Evolutionary conservation across 2,888 invertebrate genomes (phyloP).

Genomic region (Amaurobius ferox): DNA sequence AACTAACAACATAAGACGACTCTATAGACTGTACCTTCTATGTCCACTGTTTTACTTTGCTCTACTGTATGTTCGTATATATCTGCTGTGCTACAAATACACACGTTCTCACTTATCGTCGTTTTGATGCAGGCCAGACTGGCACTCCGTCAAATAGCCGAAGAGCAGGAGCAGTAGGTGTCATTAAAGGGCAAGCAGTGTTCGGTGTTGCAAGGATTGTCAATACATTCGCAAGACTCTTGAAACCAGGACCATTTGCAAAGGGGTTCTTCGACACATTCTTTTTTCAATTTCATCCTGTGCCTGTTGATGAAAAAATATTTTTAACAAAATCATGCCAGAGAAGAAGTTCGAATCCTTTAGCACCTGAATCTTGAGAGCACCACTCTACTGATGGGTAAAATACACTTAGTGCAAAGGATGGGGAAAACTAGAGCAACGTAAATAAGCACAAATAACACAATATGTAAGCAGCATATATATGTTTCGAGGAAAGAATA

Average conservation of each 20-base stretch:
- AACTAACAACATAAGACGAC: too few species aligned
- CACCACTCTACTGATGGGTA: too few species aligned
- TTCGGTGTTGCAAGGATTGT: constrained; percentile 38
- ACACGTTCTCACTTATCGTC: not conserved
- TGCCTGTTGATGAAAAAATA: not conserved
- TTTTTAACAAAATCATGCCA: not conserved
- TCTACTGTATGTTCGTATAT: not conserved
- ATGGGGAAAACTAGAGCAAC: too few species aligned
- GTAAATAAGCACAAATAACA: too few species aligned
- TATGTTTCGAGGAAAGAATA: too few species aligned
- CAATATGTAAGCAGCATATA: too few species aligned
- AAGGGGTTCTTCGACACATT: constrained; percentile 20
- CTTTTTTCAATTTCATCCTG: not conserved
- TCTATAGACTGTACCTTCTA: too few species aligned
- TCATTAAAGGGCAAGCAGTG: constrained; percentile 21
- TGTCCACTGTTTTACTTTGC: too few species aligned
- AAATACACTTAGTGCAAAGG: too few species aligned
- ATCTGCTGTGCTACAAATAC: not conserved
- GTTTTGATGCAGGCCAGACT: not conserved
- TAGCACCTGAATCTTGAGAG: too few species aligned
- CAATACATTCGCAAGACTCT: constrained; percentile 14
- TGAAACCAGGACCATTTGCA: constrained; percentile 59
- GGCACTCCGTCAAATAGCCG: not conserved
- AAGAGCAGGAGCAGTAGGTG: constrained; percentile 26
- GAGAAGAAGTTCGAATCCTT: too few species aligned